phyloP scores from a whole-genome alignment of 2,797 vertebrate species.

The Pampus argenteus region DNA sequence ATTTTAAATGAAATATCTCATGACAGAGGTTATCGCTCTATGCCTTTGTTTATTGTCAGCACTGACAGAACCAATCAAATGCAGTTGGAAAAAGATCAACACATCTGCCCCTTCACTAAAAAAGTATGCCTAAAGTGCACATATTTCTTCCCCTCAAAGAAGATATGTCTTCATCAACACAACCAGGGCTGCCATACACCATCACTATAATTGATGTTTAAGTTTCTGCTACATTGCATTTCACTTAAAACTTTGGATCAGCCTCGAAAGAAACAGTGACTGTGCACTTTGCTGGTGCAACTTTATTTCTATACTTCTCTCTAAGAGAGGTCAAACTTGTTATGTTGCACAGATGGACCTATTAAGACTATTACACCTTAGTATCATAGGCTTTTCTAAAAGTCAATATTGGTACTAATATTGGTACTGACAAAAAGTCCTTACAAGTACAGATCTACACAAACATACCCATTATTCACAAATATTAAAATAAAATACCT shows the following conservation, averaged over 20 bases:
- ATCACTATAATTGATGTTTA: constrained; percentile 67
- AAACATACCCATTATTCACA: neutral
- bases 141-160: constrained; percentile 28
- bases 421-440: neutral
- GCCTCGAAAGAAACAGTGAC: constrained; percentile 53
- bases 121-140: constrained; percentile 10
- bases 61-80: neutral
- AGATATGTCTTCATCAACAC: constrained; percentile 44
- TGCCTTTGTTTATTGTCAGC: neutral
- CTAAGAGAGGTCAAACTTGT: constrained; percentile 40
- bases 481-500: neutral
- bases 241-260: constrained; percentile 63
- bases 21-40: neutral
- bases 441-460: neutral
- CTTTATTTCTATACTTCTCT: constrained; percentile 58
- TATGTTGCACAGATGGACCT: constrained; percentile 29
- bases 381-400: neutral
- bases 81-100: neutral
- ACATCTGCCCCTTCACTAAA: constrained; percentile 17
- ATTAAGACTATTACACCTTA: constrained; percentile 16
- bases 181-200: constrained; percentile 40
- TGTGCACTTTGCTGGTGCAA: constrained; percentile 58
- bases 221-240: constrained; percentile 69
- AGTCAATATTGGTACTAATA: neutral
- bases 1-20: neutral